Evolutionary conservation across 1,140 invertebrate genomes (phyloP), one percentile per base, ranked within the genome.

Genomic region (Polypedilum vanderplanki): DNA sequence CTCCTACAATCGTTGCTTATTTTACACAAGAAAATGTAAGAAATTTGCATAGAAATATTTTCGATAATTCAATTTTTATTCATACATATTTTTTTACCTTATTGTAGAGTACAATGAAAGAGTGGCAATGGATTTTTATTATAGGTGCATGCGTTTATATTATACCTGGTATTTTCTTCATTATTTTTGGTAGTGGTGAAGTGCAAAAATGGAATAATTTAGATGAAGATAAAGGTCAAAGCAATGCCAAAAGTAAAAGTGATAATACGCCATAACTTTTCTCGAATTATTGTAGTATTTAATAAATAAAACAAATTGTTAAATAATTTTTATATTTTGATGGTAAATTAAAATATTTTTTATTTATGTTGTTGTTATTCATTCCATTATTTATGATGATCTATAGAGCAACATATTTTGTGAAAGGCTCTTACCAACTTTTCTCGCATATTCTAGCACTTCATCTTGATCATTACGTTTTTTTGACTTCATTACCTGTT

Each of bases 101-200:
- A 83, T 85, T 33, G 70, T 81, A 93, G 90, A 88, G 90, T 79
- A 88, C 87, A 1, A 82, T 90, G 24, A 85, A 87, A 73, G 87
- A 90, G 78, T 93, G 92, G 92, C 86, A 88, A 15, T 83, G 85
- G 7, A 88, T 93, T 41, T 93, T 93, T 79, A 87, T 88, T 79
- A 88, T 91, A 3, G 88, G 89, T 0, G 85, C 89, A 0, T 84
- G 79, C 1, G 83, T 92, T 0, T 91, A 91, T 78, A 81, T 85
- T 7, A 84, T 88, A 0, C 86, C 89, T 7, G 88, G 88, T 1
- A 8, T 88, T 3, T 81, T 88, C 18, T 89, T 89, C 79, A 87
- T 88, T 77, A 24, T 88, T 0, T 87, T 89, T 73, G 88, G 88
- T 7, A 87, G 87, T 0, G 86, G 84, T 0, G 83, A 85, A 17